phyloP scores from a whole-genome alignment of 2,888 invertebrate genomes.

The Orchesellides sinensis region DNA sequence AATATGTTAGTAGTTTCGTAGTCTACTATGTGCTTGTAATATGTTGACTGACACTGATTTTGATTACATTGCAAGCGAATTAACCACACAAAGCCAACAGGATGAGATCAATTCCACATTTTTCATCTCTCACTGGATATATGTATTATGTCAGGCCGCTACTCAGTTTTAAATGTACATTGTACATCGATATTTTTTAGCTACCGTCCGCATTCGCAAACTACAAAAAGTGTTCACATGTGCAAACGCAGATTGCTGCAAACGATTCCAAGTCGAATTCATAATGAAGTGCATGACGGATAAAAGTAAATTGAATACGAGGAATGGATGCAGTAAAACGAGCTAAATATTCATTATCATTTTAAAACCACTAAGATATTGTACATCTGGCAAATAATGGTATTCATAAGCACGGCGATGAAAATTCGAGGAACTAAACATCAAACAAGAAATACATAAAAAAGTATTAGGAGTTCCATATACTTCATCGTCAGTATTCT shows the following conservation, averaged over 20 bases:
- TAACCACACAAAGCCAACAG: not conserved
- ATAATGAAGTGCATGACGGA: not conserved
- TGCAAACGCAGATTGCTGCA: too few species aligned
- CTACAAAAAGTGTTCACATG: too few species aligned
- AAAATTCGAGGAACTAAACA: not conserved
- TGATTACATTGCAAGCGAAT: not conserved
- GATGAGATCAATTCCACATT: conserved; percentile 27
- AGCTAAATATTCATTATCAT: conserved; percentile 10
- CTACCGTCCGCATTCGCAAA: too few species aligned
- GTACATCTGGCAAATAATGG: not conserved
- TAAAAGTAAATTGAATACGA: not conserved
- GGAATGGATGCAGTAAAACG: not conserved
- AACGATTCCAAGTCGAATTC: too few species aligned
- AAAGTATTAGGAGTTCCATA: too few species aligned
- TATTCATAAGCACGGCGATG: not conserved
- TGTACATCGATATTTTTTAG: too few species aligned
- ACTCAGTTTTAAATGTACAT: too few species aligned
- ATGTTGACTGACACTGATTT: not conserved
- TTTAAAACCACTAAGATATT: conserved; percentile 5
- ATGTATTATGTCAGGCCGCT: too few species aligned
- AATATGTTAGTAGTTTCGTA: too few species aligned
- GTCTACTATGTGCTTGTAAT: too few species aligned
- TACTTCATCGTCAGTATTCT: too few species aligned
- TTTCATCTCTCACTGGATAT: conserved; percentile 1
- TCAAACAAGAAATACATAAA: too few species aligned